phyloP scores from a whole-genome alignment of 2,888 invertebrate genomes.

The Chelonus formosanus region DNA sequence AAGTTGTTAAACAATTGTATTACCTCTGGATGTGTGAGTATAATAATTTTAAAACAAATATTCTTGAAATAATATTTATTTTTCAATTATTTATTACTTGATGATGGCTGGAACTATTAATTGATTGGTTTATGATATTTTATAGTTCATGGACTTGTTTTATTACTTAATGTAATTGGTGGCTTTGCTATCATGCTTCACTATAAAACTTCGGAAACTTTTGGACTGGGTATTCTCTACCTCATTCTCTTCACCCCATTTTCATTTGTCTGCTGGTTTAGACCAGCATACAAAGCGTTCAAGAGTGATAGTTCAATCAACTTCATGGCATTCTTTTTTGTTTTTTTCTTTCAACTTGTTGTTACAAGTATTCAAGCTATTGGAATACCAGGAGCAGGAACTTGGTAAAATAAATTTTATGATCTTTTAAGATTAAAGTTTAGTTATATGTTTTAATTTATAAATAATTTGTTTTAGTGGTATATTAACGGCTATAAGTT shows the following conservation, averaged over 20 bases:
- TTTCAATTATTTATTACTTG: not conserved
- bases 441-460: not conserved
- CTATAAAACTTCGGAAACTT: conserved; percentile 72
- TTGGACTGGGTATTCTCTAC: conserved; percentile 91
- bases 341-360: conserved; percentile 95
- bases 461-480: conserved; percentile 70
- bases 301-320: conserved; percentile 98
- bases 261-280: conserved; percentile 98
- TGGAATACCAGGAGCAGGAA: conserved; percentile 85
- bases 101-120: too few relatives aligned
- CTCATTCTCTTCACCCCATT: conserved; percentile 92
- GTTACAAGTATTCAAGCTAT: conserved; percentile 88
- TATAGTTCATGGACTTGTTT: conserved; percentile 88
- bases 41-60: conserved; percentile 21
- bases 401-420: conserved; percentile 73
- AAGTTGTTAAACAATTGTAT: conserved; percentile 92
- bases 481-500: conserved; percentile 77
- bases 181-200: conserved; percentile 80
- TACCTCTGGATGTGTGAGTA: conserved; percentile 97
- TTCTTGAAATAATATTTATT: conserved; percentile 1
- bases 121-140: conserved; percentile 48
- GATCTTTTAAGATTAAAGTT: too few relatives aligned
- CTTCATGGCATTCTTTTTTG: conserved; percentile 99
- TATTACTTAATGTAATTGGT: conserved; percentile 87
- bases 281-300: conserved; percentile 99